These are phyloP conservation scores for Heliothis virescens DNA, from an alignment of 1,140 invertebrate genomes.

Conservation along the genomic window DNA sequence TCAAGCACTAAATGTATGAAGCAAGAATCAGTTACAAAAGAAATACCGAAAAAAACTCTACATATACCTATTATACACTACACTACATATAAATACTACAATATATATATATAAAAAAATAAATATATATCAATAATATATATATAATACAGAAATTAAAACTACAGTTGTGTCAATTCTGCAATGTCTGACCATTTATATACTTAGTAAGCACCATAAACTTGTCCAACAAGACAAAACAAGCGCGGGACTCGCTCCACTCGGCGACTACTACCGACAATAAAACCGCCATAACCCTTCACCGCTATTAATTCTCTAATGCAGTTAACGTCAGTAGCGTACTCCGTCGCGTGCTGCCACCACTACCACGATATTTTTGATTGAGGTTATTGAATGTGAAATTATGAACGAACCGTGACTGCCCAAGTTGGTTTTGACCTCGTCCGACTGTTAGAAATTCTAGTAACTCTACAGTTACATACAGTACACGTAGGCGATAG, in stretches of 20 bases:
- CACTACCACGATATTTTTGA: background rate
- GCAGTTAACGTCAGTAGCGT: conserved; percentile 68
- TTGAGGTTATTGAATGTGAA: background rate
- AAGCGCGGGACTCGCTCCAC: background rate
- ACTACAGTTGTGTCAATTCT: too few relatives aligned
- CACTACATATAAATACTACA: too few relatives aligned
- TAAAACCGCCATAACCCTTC: conserved; percentile 65
- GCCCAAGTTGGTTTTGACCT: background rate
- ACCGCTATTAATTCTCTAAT: conserved; percentile 66
- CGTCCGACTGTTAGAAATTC: background rate
- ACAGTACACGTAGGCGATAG: too few relatives aligned
- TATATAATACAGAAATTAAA: too few relatives aligned
- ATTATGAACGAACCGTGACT: background rate
- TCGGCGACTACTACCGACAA: conserved; percentile 47
- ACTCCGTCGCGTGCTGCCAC: background rate
- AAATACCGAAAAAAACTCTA: too few relatives aligned
- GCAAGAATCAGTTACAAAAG: too few relatives aligned
- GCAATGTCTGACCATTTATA: too few relatives aligned
- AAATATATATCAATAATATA: too few relatives aligned
- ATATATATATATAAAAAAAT: too few relatives aligned
- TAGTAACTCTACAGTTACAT: background rate
- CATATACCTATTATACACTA: too few relatives aligned
- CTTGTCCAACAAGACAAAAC: background rate
- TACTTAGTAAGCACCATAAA: too few relatives aligned
- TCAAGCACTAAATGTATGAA: too few relatives aligned